Percentiles rank a stretch among this genome's conserved stretches.
Evolutionary conservation across 2,113 vertebrate genomes (phyloP).

Genomic region (Centropus unirufus): DNA sequence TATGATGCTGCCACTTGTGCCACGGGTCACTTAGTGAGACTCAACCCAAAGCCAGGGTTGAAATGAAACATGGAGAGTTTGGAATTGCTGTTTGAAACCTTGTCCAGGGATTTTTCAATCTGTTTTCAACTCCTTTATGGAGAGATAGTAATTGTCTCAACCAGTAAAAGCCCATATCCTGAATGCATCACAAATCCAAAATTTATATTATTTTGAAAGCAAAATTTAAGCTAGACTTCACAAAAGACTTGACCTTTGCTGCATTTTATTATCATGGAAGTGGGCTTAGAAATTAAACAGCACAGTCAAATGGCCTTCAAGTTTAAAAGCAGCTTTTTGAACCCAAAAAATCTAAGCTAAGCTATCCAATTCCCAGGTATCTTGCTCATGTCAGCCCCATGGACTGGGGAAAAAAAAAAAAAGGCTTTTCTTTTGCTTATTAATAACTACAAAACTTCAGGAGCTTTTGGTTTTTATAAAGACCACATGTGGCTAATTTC

Average conservation of each 20-base stretch:
- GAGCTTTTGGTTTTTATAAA: neutral
- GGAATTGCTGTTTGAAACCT: constrained; percentile 27
- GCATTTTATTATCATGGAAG: constrained; percentile 3
- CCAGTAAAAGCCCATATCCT: constrained; percentile 36
- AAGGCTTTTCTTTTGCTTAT: neutral
- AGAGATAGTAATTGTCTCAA: constrained; percentile 34
- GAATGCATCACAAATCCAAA: neutral
- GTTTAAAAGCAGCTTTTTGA: constrained; percentile 22
- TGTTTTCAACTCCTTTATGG: constrained; percentile 62
- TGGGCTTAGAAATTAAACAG: constrained; percentile 20
- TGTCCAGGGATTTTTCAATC: neutral
- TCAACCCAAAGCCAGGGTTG: neutral
- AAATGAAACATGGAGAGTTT: neutral
- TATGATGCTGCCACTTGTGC: neutral
- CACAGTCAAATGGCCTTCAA: neutral
- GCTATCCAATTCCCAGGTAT: neutral
- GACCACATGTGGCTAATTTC: neutral
- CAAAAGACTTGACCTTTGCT: constrained; percentile 17
- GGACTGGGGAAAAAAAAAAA: neutral
- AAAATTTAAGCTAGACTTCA: constrained; percentile 14
- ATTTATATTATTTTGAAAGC: constrained; percentile 1
- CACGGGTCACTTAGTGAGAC: neutral
- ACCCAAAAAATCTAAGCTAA: neutral
- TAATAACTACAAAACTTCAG: neutral
- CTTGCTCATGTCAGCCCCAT: neutral